Evolutionary conservation across 2,797 vertebrate species (phyloP), one percentile per base, ranked within the genome.

Genomic region (Mus minutoides): DNA sequence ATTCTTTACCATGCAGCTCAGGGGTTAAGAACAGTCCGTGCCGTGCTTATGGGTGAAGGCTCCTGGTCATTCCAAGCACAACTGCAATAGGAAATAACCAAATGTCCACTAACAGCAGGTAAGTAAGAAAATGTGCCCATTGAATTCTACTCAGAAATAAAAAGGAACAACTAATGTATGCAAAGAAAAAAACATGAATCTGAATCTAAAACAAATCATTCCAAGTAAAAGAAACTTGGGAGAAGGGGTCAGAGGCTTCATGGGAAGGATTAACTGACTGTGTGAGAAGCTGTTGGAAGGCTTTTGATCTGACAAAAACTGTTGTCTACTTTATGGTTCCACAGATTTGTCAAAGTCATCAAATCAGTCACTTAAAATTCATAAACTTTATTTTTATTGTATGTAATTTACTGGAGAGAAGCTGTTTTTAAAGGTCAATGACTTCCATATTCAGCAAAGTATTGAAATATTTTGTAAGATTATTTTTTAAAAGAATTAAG

Each of bases 311-410:
- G 26, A 67, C 24, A 69, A 40, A 71, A 83, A 86, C 80, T 46
- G 54, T 17, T 90, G 40, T 67, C 1, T 69, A 56, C 13, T 43
- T 92, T 76, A 67, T n/a, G 31, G 58, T 75, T 49, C 67, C 40
- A 78, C 3, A 67, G 37, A 89, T 78, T 73, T 94, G 19, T 95
- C 86, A 88, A 88, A 91, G 3, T 92, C 79, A 94, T 67, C 58
- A 92, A 92, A 94, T 77, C 76, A 77, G 82, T 75, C 54, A 85
- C 24, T 71, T 34, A 71, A 37, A 71, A 71, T 71, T 9, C 16
- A 3, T 71, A 17, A 69, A 9, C 67, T 19, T 71, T 37, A n/a
- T 71, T n/a, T 69, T 21, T 19, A 9, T 37, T 19, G 67, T 37
- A 37, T n/a, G 67, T 9, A 71, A 71, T 37, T 71, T 71, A 71